Evolutionary conservation across 2,797 vertebrate species (phyloP), one percentile per base, ranked within the genome.

Genomic region (Euthynnus affinis): DNA sequence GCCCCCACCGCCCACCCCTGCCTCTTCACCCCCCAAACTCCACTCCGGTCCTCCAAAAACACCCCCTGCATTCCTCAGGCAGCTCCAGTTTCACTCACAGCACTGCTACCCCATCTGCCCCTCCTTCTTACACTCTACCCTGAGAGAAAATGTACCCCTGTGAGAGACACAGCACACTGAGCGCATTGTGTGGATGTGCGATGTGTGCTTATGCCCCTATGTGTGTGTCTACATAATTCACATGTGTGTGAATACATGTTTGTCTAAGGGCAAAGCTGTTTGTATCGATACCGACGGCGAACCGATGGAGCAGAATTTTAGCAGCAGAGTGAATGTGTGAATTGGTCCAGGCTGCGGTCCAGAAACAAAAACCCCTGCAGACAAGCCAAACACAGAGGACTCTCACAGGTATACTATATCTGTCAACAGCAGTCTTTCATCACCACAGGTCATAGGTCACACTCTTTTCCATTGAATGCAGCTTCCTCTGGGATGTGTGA

Each of bases 331-430:
- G 76, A 68, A 87, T 49, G 74, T 82, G 87, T 73, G 87, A 87
- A 82, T 67, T 73, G 81, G 87, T 81, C 75, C 78, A 80, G 77
- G 78, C 86, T 80, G 72, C 60, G 15, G 83, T 83, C 78, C 71
- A 85, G 81, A 87, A 88, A 89, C 84, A 74, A 90, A 90, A 89
- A 53, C 81, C 88, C 90, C 92, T 14, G 84, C 87, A 90, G 91
- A 89, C 89, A 89, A 83, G 82, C 83, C 80, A 89, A 93, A 93
- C 91, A 92, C 76, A 63, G 79, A 91, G 80, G 89, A 80, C 90
- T 94, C 94, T 94, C 94, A 94, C 94, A 94, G 94, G 92, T 94
- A 94, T 93, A 93, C 90, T 89, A 92, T 94, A 92, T 94, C 94
- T 89, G 91, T 94, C 93, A 93, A 92, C 91, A 92, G 87, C 63